These are phyloP conservation scores for Eilema caniola DNA, from an alignment of 2,888 invertebrate species.

Conservation along the genomic window DNA sequence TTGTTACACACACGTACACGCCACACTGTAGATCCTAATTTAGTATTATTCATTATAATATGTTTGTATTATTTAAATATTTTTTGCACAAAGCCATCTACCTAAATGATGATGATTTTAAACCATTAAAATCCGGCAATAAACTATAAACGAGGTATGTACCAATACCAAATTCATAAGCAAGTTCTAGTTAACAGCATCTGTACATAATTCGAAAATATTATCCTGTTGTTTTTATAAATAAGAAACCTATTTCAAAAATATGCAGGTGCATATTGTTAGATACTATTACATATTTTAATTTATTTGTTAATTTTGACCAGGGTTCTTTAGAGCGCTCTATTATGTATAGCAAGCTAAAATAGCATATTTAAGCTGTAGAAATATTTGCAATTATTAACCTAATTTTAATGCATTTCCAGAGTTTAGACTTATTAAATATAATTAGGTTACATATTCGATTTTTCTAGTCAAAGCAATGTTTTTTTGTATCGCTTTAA, in stretches of 20 bases:
- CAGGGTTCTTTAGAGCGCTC: slow-evolving; percentile 22
- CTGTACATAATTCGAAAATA: slow-evolving; percentile 22
- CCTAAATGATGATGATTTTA: neutral
- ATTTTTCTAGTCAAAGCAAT: slow-evolving; percentile 85
- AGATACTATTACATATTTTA: neutral
- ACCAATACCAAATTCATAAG: neutral
- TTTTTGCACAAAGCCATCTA: neutral
- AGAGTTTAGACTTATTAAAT: slow-evolving; percentile 54
- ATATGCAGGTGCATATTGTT: neutral
- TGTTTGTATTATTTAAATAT: neutral
- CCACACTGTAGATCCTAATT: neutral
- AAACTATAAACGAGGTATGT: neutral
- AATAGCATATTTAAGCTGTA: slow-evolving; percentile 33
- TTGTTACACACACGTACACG: neutral
- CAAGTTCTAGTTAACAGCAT: neutral
- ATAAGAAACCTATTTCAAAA: slow-evolving; percentile 9
- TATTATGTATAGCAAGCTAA: slow-evolving; percentile 28
- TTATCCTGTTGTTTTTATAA: slow-evolving; percentile 9
- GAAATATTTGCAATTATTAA: slow-evolving; percentile 32
- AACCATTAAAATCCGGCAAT: neutral
- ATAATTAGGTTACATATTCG: slow-evolving; percentile 67
- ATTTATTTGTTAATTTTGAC: slow-evolving; percentile 21
- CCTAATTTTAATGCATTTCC: slow-evolving; percentile 58
- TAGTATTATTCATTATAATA: neutral
- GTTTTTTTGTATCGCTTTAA: slow-evolving; percentile 82